Evolutionary conservation across 2,113 vertebrate species (phyloP).

Genomic region (Burhinus oedicnemus): DNA sequence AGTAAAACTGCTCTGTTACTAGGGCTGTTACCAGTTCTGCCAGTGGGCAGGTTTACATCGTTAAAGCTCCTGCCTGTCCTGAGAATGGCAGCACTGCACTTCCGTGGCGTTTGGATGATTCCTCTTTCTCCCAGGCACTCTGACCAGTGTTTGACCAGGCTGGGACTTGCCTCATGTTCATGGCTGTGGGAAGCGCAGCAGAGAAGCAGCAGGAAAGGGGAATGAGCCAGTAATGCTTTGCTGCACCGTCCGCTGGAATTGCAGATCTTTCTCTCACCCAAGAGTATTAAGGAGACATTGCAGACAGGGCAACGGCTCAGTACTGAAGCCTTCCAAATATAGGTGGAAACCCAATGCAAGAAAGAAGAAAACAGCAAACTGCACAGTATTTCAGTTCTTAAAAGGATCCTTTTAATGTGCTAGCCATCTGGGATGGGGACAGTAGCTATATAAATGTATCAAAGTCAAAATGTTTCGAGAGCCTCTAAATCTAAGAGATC

Average conservation of each 20-base stretch:
- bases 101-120: background rate
- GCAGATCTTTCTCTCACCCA: background rate
- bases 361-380: background rate
- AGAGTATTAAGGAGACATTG: background rate
- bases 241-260: background rate
- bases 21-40: background rate
- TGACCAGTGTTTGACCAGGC: background rate
- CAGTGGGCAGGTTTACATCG: background rate
- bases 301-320: background rate
- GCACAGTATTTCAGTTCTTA: background rate
- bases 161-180: background rate
- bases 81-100: background rate
- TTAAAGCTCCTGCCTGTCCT: background rate
- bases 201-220: background rate
- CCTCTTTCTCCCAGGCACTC: background rate
- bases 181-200: background rate
- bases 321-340: background rate
- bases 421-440: background rate
- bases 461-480: background rate
- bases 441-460: background rate
- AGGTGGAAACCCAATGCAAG: background rate
- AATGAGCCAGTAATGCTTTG: background rate
- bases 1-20: fast-evolving
- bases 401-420: background rate
- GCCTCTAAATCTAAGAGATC: background rate